These are phyloP conservation scores for Automeris io DNA, from an alignment of 2,888 invertebrate genomes.

Conservation along the genomic window DNA sequence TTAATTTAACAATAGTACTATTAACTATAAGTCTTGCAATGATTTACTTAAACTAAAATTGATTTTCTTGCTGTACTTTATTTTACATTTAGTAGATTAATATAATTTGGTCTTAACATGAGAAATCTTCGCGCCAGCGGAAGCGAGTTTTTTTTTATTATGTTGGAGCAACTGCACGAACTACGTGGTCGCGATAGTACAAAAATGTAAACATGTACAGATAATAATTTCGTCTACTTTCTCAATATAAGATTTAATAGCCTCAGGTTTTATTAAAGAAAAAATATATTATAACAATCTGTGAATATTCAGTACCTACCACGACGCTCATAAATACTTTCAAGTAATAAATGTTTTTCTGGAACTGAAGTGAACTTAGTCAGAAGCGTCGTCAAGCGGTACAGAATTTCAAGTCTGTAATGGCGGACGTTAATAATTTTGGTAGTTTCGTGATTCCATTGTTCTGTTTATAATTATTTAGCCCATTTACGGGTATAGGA, in stretches of 20 bases:
- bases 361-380: slow-evolving; percentile 71
- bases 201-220: slow-evolving; percentile 71
- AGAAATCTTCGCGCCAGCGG: slow-evolving; percentile 64
- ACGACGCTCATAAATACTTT: slow-evolving; percentile 19
- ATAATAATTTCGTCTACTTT: slow-evolving; percentile 38
- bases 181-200: slow-evolving; percentile 71
- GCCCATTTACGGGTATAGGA: slow-evolving; percentile 44
- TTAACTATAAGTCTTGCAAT: too few relatives aligned
- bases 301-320: slow-evolving; percentile 8
- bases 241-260: slow-evolving; percentile 7
- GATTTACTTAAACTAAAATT: too few relatives aligned
- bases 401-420: slow-evolving; percentile 72
- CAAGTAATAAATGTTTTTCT: too few relatives aligned
- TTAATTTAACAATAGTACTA: too few relatives aligned
- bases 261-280: slow-evolving; percentile 13
- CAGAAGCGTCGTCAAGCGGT: slow-evolving; percentile 72
- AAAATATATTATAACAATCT: slow-evolving; percentile 16
- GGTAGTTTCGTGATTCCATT: slow-evolving; percentile 75
- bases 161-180: slow-evolving; percentile 59
- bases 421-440: slow-evolving; percentile 77
- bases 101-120: slow-evolving; percentile 39
- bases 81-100: too few relatives aligned
- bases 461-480: slow-evolving; percentile 65
- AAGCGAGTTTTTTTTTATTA: slow-evolving; percentile 40
- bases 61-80: too few relatives aligned